phyloP scores from a whole-genome alignment of 2,888 invertebrate genomes.

The Platycheirus albimanus region DNA sequence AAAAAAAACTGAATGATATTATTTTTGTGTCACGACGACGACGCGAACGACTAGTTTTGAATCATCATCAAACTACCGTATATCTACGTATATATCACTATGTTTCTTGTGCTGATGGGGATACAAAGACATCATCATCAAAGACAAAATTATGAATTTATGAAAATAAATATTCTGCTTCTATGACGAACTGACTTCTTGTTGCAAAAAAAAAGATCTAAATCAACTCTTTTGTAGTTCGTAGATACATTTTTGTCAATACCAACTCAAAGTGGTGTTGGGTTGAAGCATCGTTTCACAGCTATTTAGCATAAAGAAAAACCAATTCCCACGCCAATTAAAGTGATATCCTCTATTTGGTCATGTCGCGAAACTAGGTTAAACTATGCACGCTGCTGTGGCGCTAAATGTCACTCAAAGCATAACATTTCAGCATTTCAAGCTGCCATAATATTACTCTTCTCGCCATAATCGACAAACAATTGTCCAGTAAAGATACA shows the following conservation, averaged over 20 bases:
- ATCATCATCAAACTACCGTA: neutral
- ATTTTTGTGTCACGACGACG: neutral
- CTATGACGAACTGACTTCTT: neutral
- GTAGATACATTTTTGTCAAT: neutral
- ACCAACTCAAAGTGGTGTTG: neutral
- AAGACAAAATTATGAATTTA: conserved; percentile 13
- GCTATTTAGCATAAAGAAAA: neutral
- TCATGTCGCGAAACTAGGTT: conserved; percentile 50
- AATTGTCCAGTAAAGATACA: conserved; percentile 44
- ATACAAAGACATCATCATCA: conserved; percentile 5
- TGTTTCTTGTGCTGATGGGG: neutral
- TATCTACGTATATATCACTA: neutral
- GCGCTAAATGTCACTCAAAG: conserved; percentile 50
- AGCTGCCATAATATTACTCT: conserved; percentile 20
- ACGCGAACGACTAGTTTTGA: neutral
- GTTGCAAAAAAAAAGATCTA: neutral
- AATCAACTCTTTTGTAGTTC: neutral
- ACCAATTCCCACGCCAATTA: conserved; percentile 65
- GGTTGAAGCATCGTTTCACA: conserved; percentile 1
- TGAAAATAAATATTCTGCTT: conserved; percentile 13
- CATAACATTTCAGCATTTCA: conserved; percentile 28
- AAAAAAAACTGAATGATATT: neutral
- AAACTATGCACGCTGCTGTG: conserved; percentile 37
- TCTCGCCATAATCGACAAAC: conserved; percentile 41
- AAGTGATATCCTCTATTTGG: conserved; percentile 36